Evolutionary conservation across 2,797 vertebrate genomes (phyloP), one percentile per base, ranked within the genome.

Genomic region (Anomalospiza imberbis): DNA sequence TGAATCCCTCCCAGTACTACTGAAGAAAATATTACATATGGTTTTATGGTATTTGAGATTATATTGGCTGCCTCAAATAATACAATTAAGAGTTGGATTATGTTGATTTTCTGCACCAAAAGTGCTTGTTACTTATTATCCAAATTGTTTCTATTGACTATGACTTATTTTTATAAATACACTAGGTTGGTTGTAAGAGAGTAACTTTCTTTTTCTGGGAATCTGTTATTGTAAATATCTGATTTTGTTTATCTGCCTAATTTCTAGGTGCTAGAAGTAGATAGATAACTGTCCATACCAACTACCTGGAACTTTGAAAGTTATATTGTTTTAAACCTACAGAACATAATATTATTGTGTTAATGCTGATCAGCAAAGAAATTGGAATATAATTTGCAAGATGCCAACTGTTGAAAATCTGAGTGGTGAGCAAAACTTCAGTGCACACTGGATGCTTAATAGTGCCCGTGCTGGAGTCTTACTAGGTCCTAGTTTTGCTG

Each of bases 381-480:
- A 62, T 14, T 80, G 71, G 61, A 89, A 21, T 81, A 77, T 91
- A 62, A 32, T 93, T 95, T 97, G 91, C 94, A 96, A 96, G 95
- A 99, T 99, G 98, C 98, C 98, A 83, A 96, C 98, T 80, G 98
- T 98, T 97, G 97, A 98, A 91, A 98, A 98, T 85, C 79, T 96
- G 17, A 97, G 89, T 44, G 95, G 95, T 51, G 98, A 98, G 91
- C 93, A 97, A 38, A 97, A 98, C 90, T 98, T 99, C 88, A 63
- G 98, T 75, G 95, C 97, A 15, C 97, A 91, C 2, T 99, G 99
- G 99, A 98, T 98, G 97, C 97, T 98, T 4, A 97, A 66, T 61
- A 98, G 97, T 95, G 96, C 98, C 79, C 98, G 98, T 90, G 98
- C 99, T 75, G 99, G 99, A 58, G 99, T 99, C 68, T 98, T 99